Base-by-base conservation (phyloP, 2,888 invertebrate species). In the Sinodicranocentrus sp. region DNA sequence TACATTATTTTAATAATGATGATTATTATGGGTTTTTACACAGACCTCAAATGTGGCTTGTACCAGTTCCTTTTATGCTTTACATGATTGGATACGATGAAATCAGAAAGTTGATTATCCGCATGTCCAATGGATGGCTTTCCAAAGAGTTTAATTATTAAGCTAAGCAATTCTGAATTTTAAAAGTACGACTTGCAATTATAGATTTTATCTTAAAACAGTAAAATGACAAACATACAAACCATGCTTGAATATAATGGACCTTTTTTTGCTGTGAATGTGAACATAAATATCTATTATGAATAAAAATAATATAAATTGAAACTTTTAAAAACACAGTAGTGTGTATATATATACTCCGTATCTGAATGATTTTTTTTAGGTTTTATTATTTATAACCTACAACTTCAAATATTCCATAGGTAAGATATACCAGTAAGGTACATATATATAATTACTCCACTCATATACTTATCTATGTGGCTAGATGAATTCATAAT, bases 81-180 rank as follows among this genome's bases (percentile, higher is more conserved):
- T 89, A 91, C 82, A 92, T 93, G 89, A 92, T 92, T 89, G 90
- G 91, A 57, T 92, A 93, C 88, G 92, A 92, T 88, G 92, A 92
- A 89, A 88, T 90, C 65, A 90, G 92, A 85, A 70, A 67, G n/a
- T 44, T 85, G 3, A 76, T 82, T 15, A 68, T 86, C 3, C 71
- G 86, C 13, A 26, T 39, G 1, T 39, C 54, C 0, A 71, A 59
- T 26, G 75, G 82, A 59, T 84, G 84, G 84, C 71, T 84, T 2
- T 72, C 82, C 21, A 28, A 67, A 39, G 82, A 85, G 63, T 67
- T 84, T 19, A 80, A 80, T 54, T 80, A 80, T 25, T 80, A 72
- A 72, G 10, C 6, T 6, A 6, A 33, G 10, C 10, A 6, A 6
- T 10, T 3, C 5, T 33, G 33, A 33, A 33, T 33, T 33, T 33